Evolutionary conservation across 37 sponge, comb jelly and placozoan genomes (phyloP).

Genomic region (Eunapius fragilis): DNA sequence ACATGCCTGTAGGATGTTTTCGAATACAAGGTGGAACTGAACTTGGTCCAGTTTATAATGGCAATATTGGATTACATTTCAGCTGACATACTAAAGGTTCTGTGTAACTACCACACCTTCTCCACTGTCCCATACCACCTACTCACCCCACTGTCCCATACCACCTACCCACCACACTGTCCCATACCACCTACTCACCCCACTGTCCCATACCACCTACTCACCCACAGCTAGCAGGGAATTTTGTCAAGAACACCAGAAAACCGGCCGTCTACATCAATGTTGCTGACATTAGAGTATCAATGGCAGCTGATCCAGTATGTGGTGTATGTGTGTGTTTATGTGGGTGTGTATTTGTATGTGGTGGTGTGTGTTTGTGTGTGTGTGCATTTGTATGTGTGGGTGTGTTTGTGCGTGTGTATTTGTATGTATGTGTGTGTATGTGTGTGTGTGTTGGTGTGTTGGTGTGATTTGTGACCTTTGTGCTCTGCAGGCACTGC

Average conservation of each 20-base stretch:
- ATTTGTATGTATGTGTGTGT: not conserved
- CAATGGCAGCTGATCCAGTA: conserved; percentile 87
- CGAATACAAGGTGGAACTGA: conserved; percentile 72
- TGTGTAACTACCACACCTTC: not conserved
- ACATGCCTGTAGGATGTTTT: conserved; percentile 64
- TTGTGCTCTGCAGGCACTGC: conserved; percentile 26
- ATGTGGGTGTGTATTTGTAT: conserved; percentile 21
- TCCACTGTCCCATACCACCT: not conserved
- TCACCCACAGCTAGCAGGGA: conserved; percentile 84
- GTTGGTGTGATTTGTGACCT: not conserved
- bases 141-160: not conserved
- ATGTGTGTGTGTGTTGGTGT: conserved; percentile 22
- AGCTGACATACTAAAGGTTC: conserved; percentile 90
- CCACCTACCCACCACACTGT: not conserved
- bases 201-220: not conserved
- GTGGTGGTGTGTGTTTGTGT: not conserved
- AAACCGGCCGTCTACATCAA: conserved; percentile 50
- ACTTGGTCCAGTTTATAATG: conserved; percentile 70
- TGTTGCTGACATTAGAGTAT: conserved; percentile 64
- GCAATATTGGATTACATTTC: conserved; percentile 88
- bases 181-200: not conserved
- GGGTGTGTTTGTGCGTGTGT: conserved; percentile 11
- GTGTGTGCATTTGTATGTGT: not conserved
- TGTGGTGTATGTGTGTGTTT: conserved; percentile 13
- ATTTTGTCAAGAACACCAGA: conserved; percentile 82